A percentile compares a stretch with the other conserved stretches of the same genome.
Conservation (phyloP, 1,140 invertebrate genomes). For the Elymnias hypermnestra region DNA sequence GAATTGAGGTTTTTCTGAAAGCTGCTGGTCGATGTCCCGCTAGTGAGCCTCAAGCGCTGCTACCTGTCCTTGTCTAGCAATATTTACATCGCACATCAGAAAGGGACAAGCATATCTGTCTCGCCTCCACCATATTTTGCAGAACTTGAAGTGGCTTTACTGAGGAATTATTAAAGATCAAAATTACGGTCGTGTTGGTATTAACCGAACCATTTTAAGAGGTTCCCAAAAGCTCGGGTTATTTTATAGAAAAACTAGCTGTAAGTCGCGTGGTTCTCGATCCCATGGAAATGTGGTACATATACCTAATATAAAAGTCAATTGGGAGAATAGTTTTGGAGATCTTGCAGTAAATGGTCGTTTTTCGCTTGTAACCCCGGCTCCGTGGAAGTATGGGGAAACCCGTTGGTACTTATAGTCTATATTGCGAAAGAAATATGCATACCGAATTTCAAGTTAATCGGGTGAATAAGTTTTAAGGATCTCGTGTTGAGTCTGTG, state of each 20-base stretch:
- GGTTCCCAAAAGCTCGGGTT: constrained; percentile 22
- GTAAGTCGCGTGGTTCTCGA: too few species aligned
- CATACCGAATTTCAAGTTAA: too few species aligned
- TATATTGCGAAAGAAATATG: too few species aligned
- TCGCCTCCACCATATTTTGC: constrained; percentile 41
- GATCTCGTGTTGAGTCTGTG: too few species aligned
- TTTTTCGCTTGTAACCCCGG: too few species aligned
- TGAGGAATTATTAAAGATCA: constrained; percentile 61
- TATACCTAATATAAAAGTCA: too few species aligned
- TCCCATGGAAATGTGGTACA: too few species aligned
- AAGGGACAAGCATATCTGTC: constrained; percentile 37
- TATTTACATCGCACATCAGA: constrained; percentile 30
- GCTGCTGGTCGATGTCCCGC: constrained; percentile 75
- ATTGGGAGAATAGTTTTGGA: too few species aligned
- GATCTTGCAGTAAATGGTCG: too few species aligned
- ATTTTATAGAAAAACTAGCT: constrained; percentile 29
- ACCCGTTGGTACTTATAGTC: too few species aligned
- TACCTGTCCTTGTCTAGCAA: constrained; percentile 41
- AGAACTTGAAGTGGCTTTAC: constrained; percentile 66
- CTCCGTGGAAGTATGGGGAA: too few species aligned
- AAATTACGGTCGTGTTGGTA: constrained; percentile 58
- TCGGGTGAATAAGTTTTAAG: too few species aligned
- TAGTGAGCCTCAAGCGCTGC: constrained; percentile 54
- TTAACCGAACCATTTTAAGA: constrained; percentile 50
- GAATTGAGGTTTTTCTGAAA: constrained; percentile 66